These are phyloP conservation scores for Baccha elongata DNA, from an alignment of 2,888 invertebrate genomes.

Conservation along the genomic window DNA sequence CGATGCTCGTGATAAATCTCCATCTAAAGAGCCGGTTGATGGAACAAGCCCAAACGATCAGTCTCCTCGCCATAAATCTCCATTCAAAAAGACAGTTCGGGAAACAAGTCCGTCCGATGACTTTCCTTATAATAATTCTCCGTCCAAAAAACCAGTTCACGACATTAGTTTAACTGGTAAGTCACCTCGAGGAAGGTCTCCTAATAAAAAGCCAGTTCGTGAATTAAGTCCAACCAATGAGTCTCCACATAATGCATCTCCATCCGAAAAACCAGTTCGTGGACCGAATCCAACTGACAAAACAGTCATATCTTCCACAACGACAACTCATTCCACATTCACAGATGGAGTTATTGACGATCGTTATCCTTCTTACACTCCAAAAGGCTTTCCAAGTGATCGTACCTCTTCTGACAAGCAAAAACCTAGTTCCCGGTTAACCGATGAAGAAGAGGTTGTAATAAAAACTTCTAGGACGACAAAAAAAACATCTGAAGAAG, in stretches of 20 bases:
- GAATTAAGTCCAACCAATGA: neutral
- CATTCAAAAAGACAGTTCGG: neutral
- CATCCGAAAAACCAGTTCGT: conserved; percentile 3
- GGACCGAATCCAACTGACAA: conserved; percentile 14
- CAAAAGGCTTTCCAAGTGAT: conserved; percentile 10
- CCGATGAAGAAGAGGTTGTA: neutral
- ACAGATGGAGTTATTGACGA: conserved; percentile 12
- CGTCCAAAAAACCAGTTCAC: conserved; percentile 1
- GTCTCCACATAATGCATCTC: conserved; percentile 3
- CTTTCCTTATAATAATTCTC: conserved; percentile 24
- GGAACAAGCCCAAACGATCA: neutral
- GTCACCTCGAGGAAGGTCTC: conserved; percentile 13
- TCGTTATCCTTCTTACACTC: conserved; percentile 31
- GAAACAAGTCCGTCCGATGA: neutral
- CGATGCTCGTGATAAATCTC: neutral
- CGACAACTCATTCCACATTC: conserved; percentile 11
- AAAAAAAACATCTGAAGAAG: conserved; percentile 4
- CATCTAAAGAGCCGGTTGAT: neutral
- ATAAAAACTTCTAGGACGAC: neutral
- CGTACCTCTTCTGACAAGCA: neutral
- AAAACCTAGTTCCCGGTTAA: neutral
- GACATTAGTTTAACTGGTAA: neutral
- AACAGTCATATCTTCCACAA: conserved; percentile 3
- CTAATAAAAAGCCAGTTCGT: conserved; percentile 1
- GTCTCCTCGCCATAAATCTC: neutral